phyloP scores from a whole-genome alignment of 2,113 vertebrate genomes.

The Zosterops lateralis region DNA sequence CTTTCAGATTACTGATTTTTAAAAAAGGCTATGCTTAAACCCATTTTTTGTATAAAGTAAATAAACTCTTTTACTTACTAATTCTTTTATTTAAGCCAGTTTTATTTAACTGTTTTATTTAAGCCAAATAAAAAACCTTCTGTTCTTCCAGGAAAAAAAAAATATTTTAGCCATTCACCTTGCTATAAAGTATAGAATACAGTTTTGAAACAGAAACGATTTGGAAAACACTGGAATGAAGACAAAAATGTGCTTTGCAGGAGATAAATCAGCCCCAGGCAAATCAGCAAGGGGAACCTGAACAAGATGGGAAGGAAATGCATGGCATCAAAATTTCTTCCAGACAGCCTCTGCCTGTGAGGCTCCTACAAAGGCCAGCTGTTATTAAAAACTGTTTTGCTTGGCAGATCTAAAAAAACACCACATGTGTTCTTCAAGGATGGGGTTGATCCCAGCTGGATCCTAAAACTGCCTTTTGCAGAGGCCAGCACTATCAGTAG shows the following conservation, averaged over 20 bases:
- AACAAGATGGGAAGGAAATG: background rate
- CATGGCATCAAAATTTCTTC: background rate
- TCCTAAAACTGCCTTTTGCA: background rate
- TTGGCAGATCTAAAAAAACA: background rate
- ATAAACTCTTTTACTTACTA: background rate
- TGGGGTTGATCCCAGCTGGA: background rate
- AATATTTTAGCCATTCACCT: background rate
- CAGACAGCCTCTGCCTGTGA: background rate
- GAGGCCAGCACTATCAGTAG: background rate
- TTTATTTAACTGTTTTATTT: background rate
- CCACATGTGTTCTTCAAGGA: background rate
- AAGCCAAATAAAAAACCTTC: background rate
- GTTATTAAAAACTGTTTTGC: background rate
- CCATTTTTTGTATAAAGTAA: background rate
- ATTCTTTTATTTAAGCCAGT: background rate
- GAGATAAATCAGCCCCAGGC: background rate
- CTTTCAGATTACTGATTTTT: background rate
- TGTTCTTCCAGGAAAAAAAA: background rate
- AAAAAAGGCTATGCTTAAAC: background rate
- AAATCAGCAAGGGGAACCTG: background rate
- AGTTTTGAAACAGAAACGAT: background rate
- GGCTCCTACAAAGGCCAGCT: background rate
- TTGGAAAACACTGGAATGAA: background rate
- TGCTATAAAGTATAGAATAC: background rate
- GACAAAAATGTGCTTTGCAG: background rate